Evolutionary conservation across 1,140 invertebrate genomes (phyloP), one percentile per base, ranked within the genome.

Genomic region (Riptortus pedestris): DNA sequence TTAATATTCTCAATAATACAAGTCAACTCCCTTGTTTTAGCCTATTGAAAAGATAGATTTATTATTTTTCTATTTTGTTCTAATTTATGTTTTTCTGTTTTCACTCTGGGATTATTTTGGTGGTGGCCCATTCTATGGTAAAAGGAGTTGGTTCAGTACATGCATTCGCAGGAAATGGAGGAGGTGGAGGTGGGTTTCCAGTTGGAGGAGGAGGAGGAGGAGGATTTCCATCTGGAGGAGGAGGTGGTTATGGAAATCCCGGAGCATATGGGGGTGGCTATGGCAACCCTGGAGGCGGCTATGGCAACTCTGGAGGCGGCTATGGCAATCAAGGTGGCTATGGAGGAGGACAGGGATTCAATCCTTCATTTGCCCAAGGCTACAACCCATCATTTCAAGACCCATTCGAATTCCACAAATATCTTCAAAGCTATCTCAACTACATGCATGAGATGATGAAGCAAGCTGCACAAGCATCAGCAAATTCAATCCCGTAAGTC

Each of bases 91-190:
- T n/a, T n/a, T n/a, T n/a, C n/a, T n/a, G n/a, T n/a, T n/a, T n/a
- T n/a, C n/a, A n/a, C n/a, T n/a, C n/a, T 55, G 2, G 5, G 51
- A 14, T 55, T 24, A 7, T 9, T 55, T 55, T 55, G 51, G 51
- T 55, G 51, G 51, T 55, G 51, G 51, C 26, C 20, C 2, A 55
- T 55, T 18, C 12, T 12, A 24, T 24, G 14, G 24, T 2, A 2
- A 24, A 55, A 64, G 62, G 62, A 38, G 52, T 20, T 57, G 62
- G 48, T 29, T 57, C 24, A 52, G 52, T 64, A 22, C 52, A 57
- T 57, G 62, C 62, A 16, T 64, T 57, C 45, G 24, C 62, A 22
- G 47, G 51, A 24, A 29, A 16, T 29, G 51, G 61, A 29, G 52
- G 29, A 14, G 62, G 31, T 33, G 18, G 55, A 20, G 18, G 31